Conservation (phyloP, 2,797 vertebrate species). For the Micropoecilia bifurca region DNA sequence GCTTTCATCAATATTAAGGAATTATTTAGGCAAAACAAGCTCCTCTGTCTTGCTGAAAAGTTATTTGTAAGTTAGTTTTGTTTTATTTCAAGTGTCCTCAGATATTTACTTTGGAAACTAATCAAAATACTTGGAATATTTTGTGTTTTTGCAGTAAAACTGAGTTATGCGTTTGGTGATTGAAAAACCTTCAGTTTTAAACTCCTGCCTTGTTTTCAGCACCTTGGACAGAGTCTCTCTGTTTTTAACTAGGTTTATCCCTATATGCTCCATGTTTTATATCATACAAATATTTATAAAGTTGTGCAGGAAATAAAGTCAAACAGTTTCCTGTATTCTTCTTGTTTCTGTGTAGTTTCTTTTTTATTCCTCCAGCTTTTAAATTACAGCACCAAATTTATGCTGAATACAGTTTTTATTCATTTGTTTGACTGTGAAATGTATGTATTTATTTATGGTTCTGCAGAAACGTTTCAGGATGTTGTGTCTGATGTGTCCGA, state of each 20-base stretch:
- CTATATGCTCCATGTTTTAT: no score
- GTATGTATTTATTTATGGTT: neutral
- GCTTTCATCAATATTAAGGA: no score
- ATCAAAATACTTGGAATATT: no score
- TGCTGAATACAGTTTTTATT: neutral
- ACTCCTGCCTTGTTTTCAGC: constrained; percentile 36
- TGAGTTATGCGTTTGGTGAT: neutral
- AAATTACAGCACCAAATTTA: neutral
- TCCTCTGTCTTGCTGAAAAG: no score
- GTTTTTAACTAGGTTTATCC: no score
- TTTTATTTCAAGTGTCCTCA: no score
- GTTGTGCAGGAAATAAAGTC: neutral
- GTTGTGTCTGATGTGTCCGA: neutral
- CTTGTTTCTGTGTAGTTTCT: neutral
- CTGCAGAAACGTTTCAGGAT: neutral
- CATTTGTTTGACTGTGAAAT: neutral
- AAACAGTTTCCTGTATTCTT: neutral
- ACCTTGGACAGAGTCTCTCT: constrained; percentile 54
- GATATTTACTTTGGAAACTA: no score
- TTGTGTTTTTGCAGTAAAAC: neutral
- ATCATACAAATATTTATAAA: neutral
- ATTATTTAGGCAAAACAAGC: no score
- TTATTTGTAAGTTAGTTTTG: no score
- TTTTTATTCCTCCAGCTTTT: neutral
- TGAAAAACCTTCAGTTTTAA: neutral